Evolutionary conservation across 2,113 vertebrate species (phyloP).

Genomic region (Cyanoderma ruficeps): DNA sequence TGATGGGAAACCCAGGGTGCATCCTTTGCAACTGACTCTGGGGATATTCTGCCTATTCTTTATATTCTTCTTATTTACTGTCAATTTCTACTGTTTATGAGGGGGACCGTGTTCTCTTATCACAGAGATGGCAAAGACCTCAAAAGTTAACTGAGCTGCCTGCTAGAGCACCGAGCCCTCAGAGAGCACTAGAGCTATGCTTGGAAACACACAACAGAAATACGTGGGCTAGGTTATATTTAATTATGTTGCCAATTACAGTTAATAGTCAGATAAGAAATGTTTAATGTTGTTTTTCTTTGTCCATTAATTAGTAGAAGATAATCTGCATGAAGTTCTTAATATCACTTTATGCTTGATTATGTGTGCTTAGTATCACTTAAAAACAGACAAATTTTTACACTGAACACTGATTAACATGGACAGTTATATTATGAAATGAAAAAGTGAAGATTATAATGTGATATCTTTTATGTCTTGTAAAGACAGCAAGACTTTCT

Average conservation of each 20-base stretch:
- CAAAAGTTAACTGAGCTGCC: not conserved
- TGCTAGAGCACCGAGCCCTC: fast-evolving
- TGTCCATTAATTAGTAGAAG: not conserved
- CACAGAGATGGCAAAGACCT: not conserved
- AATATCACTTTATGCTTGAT: not conserved
- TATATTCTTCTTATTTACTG: not conserved
- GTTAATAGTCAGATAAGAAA: not conserved
- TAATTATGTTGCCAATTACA: not conserved
- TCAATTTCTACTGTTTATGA: not conserved
- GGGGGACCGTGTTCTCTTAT: not conserved
- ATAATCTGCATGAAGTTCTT: not conserved
- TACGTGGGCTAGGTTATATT: not conserved
- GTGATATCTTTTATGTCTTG: not conserved
- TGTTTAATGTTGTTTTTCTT: not conserved
- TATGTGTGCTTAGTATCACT: not conserved
- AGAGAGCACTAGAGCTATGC: not conserved
- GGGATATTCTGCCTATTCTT: not conserved
- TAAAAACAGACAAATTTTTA: not conserved
- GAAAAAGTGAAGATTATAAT: not conserved
- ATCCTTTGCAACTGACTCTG: not conserved
- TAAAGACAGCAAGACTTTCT: not conserved
- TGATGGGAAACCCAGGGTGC: not conserved
- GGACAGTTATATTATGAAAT: not conserved
- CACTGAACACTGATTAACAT: not conserved
- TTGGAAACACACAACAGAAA: not conserved